Conservation (phyloP, 2,888 invertebrate species). For the Zele albiditarsus region DNA sequence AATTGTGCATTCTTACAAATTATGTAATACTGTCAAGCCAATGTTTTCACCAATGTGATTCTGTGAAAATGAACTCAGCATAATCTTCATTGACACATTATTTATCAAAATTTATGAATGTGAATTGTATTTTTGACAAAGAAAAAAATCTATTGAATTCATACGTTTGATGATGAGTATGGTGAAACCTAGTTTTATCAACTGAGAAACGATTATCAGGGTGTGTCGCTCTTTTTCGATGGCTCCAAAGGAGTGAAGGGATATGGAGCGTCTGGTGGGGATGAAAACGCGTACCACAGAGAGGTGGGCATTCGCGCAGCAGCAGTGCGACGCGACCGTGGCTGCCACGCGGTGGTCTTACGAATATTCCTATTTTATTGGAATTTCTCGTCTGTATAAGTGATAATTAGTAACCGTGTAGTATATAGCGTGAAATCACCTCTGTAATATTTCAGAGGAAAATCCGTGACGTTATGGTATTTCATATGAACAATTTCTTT, state of each 20-base stretch:
- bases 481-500: background rate
- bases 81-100: no score
- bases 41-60: no score
- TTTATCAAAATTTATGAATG: no score
- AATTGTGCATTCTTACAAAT: no score
- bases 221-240: constrained; percentile 7
- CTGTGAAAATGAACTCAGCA: no score
- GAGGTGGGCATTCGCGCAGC: constrained; percentile 59
- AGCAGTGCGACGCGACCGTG: constrained; percentile 70
- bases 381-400: constrained; percentile 31
- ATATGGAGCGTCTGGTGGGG: constrained; percentile 47
- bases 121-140: no score
- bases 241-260: constrained; percentile 48
- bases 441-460: background rate
- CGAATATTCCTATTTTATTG: constrained; percentile 50
- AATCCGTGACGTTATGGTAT: background rate
- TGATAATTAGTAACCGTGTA: background rate
- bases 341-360: constrained; percentile 66
- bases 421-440: background rate
- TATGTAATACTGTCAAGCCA: no score
- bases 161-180: background rate
- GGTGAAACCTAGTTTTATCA: background rate
- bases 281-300: constrained; percentile 33
- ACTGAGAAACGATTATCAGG: background rate
- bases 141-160: no score